Conservation (phyloP, 2,113 vertebrate genomes). For the Muntiacus muntjak region DNA sequence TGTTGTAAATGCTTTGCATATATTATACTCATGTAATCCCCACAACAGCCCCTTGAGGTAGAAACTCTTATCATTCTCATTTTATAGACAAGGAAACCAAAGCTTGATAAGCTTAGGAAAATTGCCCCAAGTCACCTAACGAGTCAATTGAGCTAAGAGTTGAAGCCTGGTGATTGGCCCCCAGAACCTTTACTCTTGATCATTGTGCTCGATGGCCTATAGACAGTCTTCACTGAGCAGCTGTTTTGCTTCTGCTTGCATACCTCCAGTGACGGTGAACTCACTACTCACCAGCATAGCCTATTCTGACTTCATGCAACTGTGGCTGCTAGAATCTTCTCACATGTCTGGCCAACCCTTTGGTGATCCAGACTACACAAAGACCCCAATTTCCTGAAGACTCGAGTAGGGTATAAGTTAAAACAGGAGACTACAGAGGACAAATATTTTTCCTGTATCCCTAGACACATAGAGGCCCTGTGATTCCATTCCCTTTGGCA, state of each 20-base stretch:
- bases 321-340: background rate
- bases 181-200: background rate
- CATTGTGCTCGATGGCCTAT: background rate
- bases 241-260: slow-evolving; percentile 22
- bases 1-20: background rate
- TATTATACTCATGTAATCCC: background rate
- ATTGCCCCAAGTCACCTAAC: background rate
- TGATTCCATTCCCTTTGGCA: background rate
- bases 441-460: background rate
- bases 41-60: background rate
- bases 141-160: background rate
- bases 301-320: background rate
- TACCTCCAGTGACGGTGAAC: background rate
- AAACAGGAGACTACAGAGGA: background rate
- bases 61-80: background rate
- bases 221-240: background rate
- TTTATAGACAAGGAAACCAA: background rate
- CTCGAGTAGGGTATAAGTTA: background rate
- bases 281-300: background rate
- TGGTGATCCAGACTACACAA: background rate
- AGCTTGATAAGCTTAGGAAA: background rate
- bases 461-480: background rate
- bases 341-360: background rate
- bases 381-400: slow-evolving; percentile 1
- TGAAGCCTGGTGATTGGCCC: background rate